Conservation (phyloP, 1,140 invertebrate species). For the Parapsyche elsis region DNA sequence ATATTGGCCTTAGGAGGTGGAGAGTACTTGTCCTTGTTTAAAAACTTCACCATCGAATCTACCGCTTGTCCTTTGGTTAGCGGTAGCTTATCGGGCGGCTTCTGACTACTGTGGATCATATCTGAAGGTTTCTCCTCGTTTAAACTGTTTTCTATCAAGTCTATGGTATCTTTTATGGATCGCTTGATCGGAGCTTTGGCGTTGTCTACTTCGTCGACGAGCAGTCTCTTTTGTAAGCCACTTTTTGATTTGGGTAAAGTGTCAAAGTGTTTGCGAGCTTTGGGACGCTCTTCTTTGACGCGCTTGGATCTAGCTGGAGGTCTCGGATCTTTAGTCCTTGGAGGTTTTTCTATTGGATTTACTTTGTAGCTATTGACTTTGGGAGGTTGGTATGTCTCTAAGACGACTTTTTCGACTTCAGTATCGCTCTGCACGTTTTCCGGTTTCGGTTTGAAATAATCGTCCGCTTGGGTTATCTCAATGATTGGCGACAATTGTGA, state of each 20-base stretch:
- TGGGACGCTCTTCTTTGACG: conserved; percentile 42
- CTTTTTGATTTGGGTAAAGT: conserved; percentile 62
- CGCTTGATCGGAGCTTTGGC: conserved; percentile 61
- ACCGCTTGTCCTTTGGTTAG: conserved; percentile 74
- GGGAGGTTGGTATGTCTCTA: conserved; percentile 14
- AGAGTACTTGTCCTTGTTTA: conserved; percentile 74
- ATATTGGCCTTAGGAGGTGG: conserved; percentile 74
- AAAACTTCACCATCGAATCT: conserved; percentile 72
- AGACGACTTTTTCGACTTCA: conserved; percentile 40
- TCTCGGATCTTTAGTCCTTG: conserved; percentile 62
- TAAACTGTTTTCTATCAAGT: conserved; percentile 65
- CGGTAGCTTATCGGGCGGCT: conserved; percentile 72
- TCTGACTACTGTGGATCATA: conserved; percentile 76
- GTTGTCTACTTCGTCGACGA: conserved; percentile 63
- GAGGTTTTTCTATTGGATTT: conserved; percentile 67
- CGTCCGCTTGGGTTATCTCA: conserved; percentile 73
- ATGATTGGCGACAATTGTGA: conserved; percentile 82
- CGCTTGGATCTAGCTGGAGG: conserved; percentile 60
- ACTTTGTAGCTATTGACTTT: conserved; percentile 59
- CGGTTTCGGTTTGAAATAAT: conserved; percentile 70
- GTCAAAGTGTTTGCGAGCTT: conserved; percentile 32
- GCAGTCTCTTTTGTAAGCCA: conserved; percentile 60
- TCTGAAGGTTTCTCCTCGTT: conserved; percentile 66
- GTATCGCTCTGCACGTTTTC: background rate
- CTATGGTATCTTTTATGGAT: conserved; percentile 64